A percentile compares a stretch with the other conserved stretches of the same genome.
phyloP scores from a whole-genome alignment of 2,888 invertebrate genomes.

The Pyrocoelia pectoralis region DNA sequence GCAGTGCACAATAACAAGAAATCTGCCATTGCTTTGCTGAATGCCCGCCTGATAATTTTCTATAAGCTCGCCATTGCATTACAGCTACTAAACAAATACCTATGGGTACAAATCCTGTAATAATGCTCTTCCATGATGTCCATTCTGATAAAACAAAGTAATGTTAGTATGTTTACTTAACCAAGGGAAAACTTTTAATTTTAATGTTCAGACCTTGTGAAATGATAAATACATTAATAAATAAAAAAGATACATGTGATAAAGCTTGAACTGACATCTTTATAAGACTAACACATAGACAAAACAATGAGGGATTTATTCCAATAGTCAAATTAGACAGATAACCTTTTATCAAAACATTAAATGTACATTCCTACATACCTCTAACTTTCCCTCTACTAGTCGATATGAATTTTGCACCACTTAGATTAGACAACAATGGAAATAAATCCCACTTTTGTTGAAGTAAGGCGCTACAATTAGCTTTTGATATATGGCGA shows the following conservation, averaged over 20 bases:
- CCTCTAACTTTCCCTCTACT: constrained; percentile 29
- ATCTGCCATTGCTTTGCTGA: constrained; percentile 65
- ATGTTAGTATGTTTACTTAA: constrained; percentile 8
- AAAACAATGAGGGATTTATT: neutral
- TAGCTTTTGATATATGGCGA: neutral
- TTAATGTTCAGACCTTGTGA: constrained; percentile 27
- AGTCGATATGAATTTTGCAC: constrained; percentile 17
- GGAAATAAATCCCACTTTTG: constrained; percentile 8
- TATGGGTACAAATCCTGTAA: constrained; percentile 73
- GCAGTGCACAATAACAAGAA: constrained; percentile 83
- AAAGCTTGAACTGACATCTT: constrained; percentile 19
- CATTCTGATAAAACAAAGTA: constrained; percentile 54
- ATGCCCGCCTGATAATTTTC: constrained; percentile 50
- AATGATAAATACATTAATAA: constrained; percentile 15
- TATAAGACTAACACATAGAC: constrained; percentile 2
- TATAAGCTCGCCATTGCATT: constrained; percentile 63
- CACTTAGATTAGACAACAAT: neutral
- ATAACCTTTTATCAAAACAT: constrained; percentile 27
- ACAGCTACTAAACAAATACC: constrained; percentile 70
- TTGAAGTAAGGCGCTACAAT: neutral
- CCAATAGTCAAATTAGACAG: constrained; percentile 19
- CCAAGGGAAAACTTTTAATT: neutral
- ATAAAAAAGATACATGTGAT: constrained; percentile 10
- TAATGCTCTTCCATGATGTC: constrained; percentile 70
- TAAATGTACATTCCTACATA: constrained; percentile 16